A percentile compares a stretch with the other conserved stretches of the same genome.
Evolutionary conservation across 1,140 invertebrate species (phyloP).

Genomic region (Drosophila azteca): DNA sequence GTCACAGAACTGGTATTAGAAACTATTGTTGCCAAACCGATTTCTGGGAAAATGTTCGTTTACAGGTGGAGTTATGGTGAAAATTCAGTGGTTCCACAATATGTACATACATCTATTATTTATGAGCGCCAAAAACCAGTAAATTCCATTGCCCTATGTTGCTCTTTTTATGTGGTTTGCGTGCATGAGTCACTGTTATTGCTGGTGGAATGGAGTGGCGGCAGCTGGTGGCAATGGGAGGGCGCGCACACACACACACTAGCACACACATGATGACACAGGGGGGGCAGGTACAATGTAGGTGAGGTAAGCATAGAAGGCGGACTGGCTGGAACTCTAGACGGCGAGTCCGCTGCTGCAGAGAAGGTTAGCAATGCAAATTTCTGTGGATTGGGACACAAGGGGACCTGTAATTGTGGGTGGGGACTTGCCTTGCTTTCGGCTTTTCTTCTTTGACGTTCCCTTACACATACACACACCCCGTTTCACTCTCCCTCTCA

Average conservation of each 20-base stretch:
- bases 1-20: conserved; percentile 24
- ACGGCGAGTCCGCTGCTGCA: conserved; percentile 14
- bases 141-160: conserved; percentile 53
- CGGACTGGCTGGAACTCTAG: conserved; percentile 48
- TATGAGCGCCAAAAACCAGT: conserved; percentile 39
- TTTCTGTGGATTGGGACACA: conserved; percentile 32
- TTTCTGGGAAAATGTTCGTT: conserved; percentile 41
- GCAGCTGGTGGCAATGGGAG: conserved; percentile 51
- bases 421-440: conserved; percentile 26
- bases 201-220: conserved; percentile 17
- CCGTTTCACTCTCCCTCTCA: conserved; percentile 13
- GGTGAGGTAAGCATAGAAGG: conserved; percentile 52
- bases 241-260: conserved; percentile 17
- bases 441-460: conserved; percentile 21
- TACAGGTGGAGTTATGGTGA: conserved; percentile 23
- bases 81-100: conserved; percentile 28
- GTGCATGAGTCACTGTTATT: conserved; percentile 65
- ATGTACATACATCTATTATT: conserved; percentile 24
- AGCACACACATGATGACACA: not conserved
- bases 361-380: conserved; percentile 31
- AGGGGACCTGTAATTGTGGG: conserved; percentile 34
- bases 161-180: conserved; percentile 59
- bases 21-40: conserved; percentile 23
- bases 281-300: conserved; percentile 19
- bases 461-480: not conserved